phyloP scores from a whole-genome alignment of 2,113 vertebrate species.

The Tapirus terrestris region DNA sequence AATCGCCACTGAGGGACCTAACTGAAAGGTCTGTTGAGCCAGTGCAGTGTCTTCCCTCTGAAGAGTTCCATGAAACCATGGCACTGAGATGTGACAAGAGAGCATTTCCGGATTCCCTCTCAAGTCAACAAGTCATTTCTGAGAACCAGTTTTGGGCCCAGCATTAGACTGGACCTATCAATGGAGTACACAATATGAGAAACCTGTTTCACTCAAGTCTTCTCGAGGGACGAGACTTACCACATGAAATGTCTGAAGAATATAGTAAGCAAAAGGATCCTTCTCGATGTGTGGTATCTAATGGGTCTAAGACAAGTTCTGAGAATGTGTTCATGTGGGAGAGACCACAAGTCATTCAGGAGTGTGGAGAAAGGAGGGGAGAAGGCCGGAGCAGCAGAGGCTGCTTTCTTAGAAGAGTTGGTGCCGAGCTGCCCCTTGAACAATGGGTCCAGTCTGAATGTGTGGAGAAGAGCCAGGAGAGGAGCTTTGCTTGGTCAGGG shows the following conservation, averaged over 20 bases:
- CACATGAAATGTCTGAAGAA: background rate
- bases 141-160: background rate
- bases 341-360: background rate
- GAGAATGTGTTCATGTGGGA: background rate
- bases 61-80: rapidly evolving
- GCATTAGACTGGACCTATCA: background rate
- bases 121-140: background rate
- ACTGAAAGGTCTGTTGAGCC: background rate
- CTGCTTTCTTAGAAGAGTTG: background rate
- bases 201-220: background rate
- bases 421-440: background rate
- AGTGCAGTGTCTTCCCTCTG: rapidly evolving
- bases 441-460: rapidly evolving
- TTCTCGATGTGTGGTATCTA: no score
- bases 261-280: background rate
- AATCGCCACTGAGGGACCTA: background rate
- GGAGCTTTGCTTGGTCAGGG: background rate
- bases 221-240: background rate
- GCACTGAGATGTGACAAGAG: background rate
- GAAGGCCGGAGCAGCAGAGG: background rate
- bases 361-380: background rate
- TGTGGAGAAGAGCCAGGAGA: background rate
- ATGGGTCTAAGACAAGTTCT: background rate
- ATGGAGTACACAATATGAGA: background rate
- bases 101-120: background rate